These are phyloP conservation scores for Oreochromis aureus DNA, from an alignment of 2,113 vertebrate species.

Conservation along the genomic window DNA sequence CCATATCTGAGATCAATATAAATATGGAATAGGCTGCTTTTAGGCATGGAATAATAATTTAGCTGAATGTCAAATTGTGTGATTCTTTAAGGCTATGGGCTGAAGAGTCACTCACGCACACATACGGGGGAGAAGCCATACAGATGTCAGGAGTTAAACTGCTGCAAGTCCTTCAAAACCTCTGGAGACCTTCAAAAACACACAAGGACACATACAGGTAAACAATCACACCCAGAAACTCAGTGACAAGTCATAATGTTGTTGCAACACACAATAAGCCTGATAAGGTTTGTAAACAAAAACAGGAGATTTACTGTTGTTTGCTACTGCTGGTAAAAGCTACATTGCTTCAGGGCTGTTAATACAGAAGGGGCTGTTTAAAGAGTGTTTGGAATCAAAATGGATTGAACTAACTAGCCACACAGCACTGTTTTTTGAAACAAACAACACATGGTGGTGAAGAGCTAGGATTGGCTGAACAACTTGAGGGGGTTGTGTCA, in stretches of 20 bases:
- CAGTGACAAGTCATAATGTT: background rate
- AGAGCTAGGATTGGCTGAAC: background rate
- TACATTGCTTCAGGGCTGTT: background rate
- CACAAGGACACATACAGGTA: conserved; percentile 96
- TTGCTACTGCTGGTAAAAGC: background rate
- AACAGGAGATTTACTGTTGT: background rate
- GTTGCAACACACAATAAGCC: background rate
- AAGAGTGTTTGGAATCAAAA: background rate
- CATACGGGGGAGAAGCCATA: conserved; percentile 99
- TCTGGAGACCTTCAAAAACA: conserved; percentile 98
- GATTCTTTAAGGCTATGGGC: conserved; percentile 79
- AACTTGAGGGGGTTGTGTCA: background rate
- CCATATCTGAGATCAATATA: background rate
- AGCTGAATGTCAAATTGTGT: background rate
- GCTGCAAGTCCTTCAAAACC: conserved; percentile 97
- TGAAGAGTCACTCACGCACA: conserved; percentile 95
- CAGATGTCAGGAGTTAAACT: conserved; percentile 91
- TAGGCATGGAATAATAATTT: background rate
- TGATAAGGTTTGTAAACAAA: background rate
- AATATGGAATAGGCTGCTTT: background rate
- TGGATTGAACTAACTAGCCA: background rate
- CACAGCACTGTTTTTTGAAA: background rate
- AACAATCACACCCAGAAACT: background rate
- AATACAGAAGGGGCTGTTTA: background rate
- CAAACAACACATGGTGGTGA: background rate